Conservation (phyloP, 1,140 invertebrate species). For the Papilio dardanus region DNA sequence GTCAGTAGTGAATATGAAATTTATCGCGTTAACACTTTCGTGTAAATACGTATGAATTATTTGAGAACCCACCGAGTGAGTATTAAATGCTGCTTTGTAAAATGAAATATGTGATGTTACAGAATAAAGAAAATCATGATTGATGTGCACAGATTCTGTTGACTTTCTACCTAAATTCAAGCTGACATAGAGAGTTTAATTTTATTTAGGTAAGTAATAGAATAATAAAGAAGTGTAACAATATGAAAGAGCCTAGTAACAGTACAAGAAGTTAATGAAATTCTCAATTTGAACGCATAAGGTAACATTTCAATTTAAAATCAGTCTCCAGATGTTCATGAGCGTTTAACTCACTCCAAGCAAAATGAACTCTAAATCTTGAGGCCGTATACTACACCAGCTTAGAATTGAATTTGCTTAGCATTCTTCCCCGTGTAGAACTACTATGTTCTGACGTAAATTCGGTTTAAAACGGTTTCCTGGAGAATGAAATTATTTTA, state of each 20-base stretch:
- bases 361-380: constrained; percentile 74
- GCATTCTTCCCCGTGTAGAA: constrained; percentile 47
- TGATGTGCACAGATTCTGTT: background rate
- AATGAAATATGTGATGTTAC: constrained; percentile 2
- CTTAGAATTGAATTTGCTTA: constrained; percentile 69
- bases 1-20: constrained; percentile 46
- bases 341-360: constrained; percentile 64
- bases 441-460: constrained; percentile 39
- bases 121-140: constrained; percentile 25
- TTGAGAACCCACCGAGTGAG: constrained; percentile 24
- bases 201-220: too few relatives aligned
- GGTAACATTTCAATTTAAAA: constrained; percentile 69
- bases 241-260: constrained; percentile 18
- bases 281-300: constrained; percentile 60
- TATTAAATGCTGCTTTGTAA: constrained; percentile 16
- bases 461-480: constrained; percentile 40
- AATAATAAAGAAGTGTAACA: constrained; percentile 1
- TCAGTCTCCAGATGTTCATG: constrained; percentile 67
- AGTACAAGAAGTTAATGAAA: constrained; percentile 48
- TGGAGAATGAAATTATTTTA: constrained; percentile 37
- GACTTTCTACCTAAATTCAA: background rate
- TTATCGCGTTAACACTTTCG: constrained; percentile 45
- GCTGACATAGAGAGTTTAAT: too few relatives aligned
- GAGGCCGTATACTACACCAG: constrained; percentile 51
- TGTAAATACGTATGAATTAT: constrained; percentile 39